A percentile compares a stretch with the other conserved stretches of the same genome.
Conservation (phyloP, 2,113 vertebrate species). For the Pycnonotus jocosus region DNA sequence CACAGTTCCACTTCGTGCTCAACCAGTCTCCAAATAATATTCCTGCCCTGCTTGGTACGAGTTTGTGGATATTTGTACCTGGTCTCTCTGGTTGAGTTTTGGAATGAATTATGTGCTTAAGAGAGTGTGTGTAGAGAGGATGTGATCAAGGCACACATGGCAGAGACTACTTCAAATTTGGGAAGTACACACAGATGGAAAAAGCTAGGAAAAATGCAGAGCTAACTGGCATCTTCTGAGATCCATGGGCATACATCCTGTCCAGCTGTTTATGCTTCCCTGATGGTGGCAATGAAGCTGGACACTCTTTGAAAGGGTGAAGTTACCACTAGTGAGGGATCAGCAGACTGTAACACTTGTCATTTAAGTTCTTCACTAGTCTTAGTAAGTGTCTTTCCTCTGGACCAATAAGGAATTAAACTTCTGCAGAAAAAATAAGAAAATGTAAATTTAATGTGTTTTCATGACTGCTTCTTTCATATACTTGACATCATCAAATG, state of each 20-base stretch:
- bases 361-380: not conserved
- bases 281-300: not conserved
- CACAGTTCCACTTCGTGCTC: slow-evolving; percentile 97
- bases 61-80: not conserved
- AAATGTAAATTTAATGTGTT: not conserved
- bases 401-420: not conserved
- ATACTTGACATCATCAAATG: not conserved
- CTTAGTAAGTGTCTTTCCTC: not conserved
- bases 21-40: slow-evolving; percentile 99
- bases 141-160: not conserved
- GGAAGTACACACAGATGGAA: not conserved
- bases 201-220: not conserved
- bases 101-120: not conserved
- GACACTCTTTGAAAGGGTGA: not conserved
- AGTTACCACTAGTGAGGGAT: not conserved
- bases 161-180: not conserved
- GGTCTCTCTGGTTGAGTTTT: not conserved
- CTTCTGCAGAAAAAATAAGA: not conserved
- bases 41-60: slow-evolving; percentile 90
- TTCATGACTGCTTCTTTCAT: not conserved
- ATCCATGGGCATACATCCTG: rapidly evolving
- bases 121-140: not conserved
- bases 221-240: not conserved
- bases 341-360: not conserved
- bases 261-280: not conserved